phyloP scores from a whole-genome alignment of 2,888 invertebrate genomes.

The Heteropelma amictum region DNA sequence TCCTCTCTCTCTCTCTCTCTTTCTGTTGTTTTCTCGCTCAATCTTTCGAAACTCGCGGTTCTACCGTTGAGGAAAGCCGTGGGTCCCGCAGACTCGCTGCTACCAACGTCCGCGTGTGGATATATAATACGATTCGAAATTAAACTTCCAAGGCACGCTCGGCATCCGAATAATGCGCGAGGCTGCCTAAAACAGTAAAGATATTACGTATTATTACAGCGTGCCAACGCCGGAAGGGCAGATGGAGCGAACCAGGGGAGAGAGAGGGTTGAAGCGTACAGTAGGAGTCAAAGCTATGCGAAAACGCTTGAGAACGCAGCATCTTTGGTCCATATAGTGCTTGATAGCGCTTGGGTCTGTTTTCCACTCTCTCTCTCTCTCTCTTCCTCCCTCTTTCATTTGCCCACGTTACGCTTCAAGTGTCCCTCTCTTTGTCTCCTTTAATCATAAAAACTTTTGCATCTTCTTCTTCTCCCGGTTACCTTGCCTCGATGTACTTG shows the following conservation, averaged over 20 bases:
- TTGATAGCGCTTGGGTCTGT: constrained; percentile 36
- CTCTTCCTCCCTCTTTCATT: background rate
- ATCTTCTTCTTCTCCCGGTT: constrained; percentile 1
- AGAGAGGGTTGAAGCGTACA: constrained; percentile 4
- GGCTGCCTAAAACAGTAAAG: constrained; percentile 75
- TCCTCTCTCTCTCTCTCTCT: constrained; percentile 2
- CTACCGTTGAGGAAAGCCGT: constrained; percentile 18
- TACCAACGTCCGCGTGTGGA: constrained; percentile 62
- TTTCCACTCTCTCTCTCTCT: constrained; percentile 8
- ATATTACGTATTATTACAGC: constrained; percentile 76
- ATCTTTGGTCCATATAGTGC: constrained; percentile 49
- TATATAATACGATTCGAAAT: constrained; percentile 75
- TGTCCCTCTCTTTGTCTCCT: constrained; percentile 19
- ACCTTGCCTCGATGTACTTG: constrained; percentile 3
- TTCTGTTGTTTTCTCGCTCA: background rate
- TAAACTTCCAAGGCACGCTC: constrained; percentile 74
- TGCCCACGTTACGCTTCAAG: background rate
- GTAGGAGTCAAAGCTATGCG: constrained; percentile 47
- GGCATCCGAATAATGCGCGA: constrained; percentile 74
- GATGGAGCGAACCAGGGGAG: constrained; percentile 12
- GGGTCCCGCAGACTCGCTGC: constrained; percentile 34
- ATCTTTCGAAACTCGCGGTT: constrained; percentile 35
- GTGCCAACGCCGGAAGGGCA: constrained; percentile 63
- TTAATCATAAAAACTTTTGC: constrained; percentile 11
- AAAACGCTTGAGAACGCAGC: constrained; percentile 42